Percentiles rank a stretch among this genome's conserved stretches.
phyloP scores from a whole-genome alignment of 2,113 vertebrate species.

The Leptodactylus fuscus region DNA sequence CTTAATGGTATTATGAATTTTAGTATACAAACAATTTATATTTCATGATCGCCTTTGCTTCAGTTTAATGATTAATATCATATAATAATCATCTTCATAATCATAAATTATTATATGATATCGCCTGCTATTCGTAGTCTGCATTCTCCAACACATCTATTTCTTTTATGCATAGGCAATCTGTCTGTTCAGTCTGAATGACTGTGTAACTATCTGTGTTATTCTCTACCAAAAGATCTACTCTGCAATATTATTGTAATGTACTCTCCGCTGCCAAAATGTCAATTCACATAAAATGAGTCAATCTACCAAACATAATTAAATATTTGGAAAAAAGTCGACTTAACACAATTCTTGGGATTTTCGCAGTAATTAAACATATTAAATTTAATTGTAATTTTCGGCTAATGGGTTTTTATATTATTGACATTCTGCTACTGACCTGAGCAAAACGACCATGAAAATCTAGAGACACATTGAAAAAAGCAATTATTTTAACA shows the following conservation, averaged over 20 bases:
- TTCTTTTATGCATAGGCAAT: not conserved
- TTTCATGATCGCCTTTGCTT: not conserved
- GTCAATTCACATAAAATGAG: constrained; percentile 55
- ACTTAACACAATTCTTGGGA: constrained; percentile 52
- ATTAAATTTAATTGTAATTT: constrained; percentile 59
- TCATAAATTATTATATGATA: not conserved
- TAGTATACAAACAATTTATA: not conserved
- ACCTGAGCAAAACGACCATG: constrained; percentile 46
- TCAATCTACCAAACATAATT: constrained; percentile 58
- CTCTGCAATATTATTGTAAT: constrained; percentile 38
- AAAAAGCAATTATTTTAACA: constrained; percentile 61
- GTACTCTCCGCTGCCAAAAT: constrained; percentile 36
- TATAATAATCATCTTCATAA: not conserved
- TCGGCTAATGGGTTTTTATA: constrained; percentile 50
- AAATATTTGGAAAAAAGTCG: constrained; percentile 49
- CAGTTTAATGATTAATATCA: not conserved
- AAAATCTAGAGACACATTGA: constrained; percentile 43
- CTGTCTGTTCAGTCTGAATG: not conserved
- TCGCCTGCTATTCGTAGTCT: not conserved
- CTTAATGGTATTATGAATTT: too few species aligned
- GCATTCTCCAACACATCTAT: not conserved
- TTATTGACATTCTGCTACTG: constrained; percentile 55
- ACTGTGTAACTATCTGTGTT: constrained; percentile 8
- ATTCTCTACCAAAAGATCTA: constrained; percentile 21
- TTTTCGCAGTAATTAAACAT: constrained; percentile 57